Evolutionary conservation across 2,888 invertebrate species (phyloP).

Genomic region (Heterodera filipjevi): DNA sequence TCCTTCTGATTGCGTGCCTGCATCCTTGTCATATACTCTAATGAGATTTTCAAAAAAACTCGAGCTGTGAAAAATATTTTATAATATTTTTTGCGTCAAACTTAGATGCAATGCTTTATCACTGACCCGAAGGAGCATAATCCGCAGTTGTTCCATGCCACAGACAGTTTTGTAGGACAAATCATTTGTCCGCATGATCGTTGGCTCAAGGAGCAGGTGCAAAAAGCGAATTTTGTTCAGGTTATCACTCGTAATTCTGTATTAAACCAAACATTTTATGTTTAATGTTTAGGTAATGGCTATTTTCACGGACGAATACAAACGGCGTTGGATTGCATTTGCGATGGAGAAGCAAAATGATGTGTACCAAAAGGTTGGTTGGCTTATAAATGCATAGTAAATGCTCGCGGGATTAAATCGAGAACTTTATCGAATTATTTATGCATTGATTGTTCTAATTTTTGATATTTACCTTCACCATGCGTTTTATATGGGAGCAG

Average conservation of each 20-base stretch:
- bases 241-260: background rate
- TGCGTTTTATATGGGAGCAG: too few relatives aligned
- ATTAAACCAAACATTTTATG: background rate
- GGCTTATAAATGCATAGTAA: too few relatives aligned
- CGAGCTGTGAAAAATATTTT: too few relatives aligned
- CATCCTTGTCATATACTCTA: too few relatives aligned
- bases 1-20: too few relatives aligned
- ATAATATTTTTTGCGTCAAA: too few relatives aligned
- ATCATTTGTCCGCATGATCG: conserved; percentile 22
- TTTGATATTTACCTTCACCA: too few relatives aligned
- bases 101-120: conserved; percentile 18
- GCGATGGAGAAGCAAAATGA: background rate
- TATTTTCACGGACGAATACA: conserved; percentile 11
- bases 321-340: conserved; percentile 19
- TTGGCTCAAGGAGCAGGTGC: conserved; percentile 15
- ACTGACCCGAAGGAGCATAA: background rate
- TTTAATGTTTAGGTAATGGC: conserved; percentile 3
- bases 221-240: background rate
- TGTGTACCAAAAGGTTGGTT: background rate
- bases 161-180: background rate
- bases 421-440: too few relatives aligned
- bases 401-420: too few relatives aligned
- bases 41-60: too few relatives aligned
- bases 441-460: too few relatives aligned
- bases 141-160: conserved; percentile 3